phyloP scores from a whole-genome alignment of 1,140 invertebrate species.

The Yoshiicerus persimilis region DNA sequence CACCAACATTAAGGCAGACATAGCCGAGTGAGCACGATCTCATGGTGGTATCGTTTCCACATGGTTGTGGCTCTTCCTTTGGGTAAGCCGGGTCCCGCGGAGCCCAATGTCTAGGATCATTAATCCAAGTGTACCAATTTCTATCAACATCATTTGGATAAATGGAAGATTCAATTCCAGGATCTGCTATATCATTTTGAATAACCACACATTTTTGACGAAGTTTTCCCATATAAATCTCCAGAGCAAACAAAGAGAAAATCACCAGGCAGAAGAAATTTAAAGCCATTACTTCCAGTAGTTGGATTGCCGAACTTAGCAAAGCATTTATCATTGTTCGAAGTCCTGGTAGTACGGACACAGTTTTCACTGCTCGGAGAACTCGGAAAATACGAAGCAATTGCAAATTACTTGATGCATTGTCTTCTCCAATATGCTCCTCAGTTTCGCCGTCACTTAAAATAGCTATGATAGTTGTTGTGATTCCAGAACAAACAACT shows the following conservation, averaged over 20 bases:
- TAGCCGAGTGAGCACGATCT: slow-evolving; percentile 75
- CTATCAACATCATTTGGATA: not conserved
- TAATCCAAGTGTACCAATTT: slow-evolving; percentile 39
- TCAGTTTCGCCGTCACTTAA: not conserved
- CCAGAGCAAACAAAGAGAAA: slow-evolving; percentile 87
- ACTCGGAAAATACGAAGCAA: slow-evolving; percentile 91
- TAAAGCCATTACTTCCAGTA: slow-evolving; percentile 92
- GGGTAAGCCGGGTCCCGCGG: slow-evolving; percentile 33
- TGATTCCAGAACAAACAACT: slow-evolving; percentile 87
- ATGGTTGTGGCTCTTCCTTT: slow-evolving; percentile 38
- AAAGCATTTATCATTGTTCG: slow-evolving; percentile 96
- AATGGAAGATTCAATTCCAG: no score
- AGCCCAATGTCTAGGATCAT: slow-evolving; percentile 43
- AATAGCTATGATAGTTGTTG: slow-evolving; percentile 70
- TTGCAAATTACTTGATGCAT: slow-evolving; percentile 59
- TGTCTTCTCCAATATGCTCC: not conserved
- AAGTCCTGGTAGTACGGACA: slow-evolving; percentile 93
- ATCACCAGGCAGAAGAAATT: slow-evolving; percentile 95
- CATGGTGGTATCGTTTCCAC: slow-evolving; percentile 36
- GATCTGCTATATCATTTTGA: not conserved
- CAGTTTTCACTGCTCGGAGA: slow-evolving; percentile 88
- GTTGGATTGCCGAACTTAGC: slow-evolving; percentile 88
- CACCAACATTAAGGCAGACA: slow-evolving; percentile 75
- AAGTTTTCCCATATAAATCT: slow-evolving; percentile 87
- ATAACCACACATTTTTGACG: slow-evolving; percentile 79